Evolutionary conservation across 2,888 invertebrate genomes (phyloP).

Genomic region (Dyspetes luteomarginatus): DNA sequence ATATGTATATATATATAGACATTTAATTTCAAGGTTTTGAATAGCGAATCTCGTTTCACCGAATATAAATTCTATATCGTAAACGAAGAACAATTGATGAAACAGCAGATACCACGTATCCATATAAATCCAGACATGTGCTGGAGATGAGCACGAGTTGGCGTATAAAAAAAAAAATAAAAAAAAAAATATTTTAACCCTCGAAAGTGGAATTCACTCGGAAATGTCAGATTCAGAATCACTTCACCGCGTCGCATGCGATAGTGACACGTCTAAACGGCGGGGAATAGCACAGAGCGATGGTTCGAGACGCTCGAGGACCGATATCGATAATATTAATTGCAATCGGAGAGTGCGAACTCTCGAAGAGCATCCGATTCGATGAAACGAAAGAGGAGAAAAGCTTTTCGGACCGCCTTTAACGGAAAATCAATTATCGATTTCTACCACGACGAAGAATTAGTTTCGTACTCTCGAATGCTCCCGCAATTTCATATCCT

Average conservation of each 20-base stretch:
- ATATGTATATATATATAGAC: too few species aligned
- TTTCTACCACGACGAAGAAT: constrained; percentile 51
- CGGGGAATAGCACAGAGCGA: not conserved
- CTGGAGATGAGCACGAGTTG: too few species aligned
- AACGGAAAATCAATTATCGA: constrained; percentile 59
- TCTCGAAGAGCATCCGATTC: constrained; percentile 43
- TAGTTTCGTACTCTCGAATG: constrained; percentile 57
- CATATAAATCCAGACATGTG: too few species aligned
- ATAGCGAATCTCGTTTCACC: too few species aligned
- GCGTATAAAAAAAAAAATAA: too few species aligned
- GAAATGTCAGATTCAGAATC: constrained; percentile 38
- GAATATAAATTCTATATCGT: too few species aligned
- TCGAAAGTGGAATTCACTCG: not conserved
- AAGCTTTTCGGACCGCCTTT: constrained; percentile 19
- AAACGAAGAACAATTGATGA: too few species aligned
- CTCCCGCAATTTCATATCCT: constrained; percentile 44
- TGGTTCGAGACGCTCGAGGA: not conserved
- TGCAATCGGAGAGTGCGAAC: constrained; percentile 44
- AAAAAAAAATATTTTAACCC: not conserved
- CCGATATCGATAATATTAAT: constrained; percentile 63
- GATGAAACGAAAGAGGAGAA: constrained; percentile 27
- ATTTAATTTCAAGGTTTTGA: too few species aligned
- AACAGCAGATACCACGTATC: too few species aligned
- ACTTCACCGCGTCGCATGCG: not conserved
- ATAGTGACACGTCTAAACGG: constrained; percentile 33